Percentiles rank a stretch among this genome's conserved stretches.
Conservation (phyloP, 2,113 vertebrate species). For the Toxotes jaculatrix region DNA sequence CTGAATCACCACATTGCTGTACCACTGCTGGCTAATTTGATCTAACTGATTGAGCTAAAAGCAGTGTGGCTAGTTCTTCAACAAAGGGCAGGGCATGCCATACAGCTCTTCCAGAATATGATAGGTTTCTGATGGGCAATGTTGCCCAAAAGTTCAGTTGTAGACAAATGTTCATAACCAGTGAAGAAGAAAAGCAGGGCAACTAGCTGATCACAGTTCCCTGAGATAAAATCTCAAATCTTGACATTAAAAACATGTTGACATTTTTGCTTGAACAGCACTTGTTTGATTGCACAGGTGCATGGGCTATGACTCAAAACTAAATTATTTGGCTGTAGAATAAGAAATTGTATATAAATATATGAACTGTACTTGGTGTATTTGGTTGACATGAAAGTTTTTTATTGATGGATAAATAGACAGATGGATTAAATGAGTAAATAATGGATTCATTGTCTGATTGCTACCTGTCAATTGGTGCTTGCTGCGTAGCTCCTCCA, state of each 20-base stretch:
- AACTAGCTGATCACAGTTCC: background rate
- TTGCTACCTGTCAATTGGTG: slow-evolving; percentile 69
- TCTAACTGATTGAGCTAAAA: slow-evolving; percentile 61
- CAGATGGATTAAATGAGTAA: background rate
- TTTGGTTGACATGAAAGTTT: background rate
- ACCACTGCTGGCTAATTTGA: slow-evolving; percentile 61
- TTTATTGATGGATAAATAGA: slow-evolving; percentile 5
- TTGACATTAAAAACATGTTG: background rate
- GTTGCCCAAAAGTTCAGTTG: background rate
- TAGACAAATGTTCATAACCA: background rate
- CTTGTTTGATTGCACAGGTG: background rate
- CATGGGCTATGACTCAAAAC: background rate
- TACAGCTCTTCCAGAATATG: background rate
- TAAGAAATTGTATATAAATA: background rate
- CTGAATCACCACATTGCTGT: slow-evolving; percentile 38
- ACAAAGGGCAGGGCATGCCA: slow-evolving; percentile 26
- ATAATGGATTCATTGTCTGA: slow-evolving; percentile 30
- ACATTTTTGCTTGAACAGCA: background rate
- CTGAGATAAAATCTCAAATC: background rate
- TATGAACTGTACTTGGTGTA: background rate
- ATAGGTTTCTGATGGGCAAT: slow-evolving; percentile 7
- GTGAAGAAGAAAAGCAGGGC: background rate
- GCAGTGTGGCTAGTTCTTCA: slow-evolving; percentile 32
- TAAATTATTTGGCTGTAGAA: background rate
- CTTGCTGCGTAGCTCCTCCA: slow-evolving; percentile 48